Conservation (phyloP, 2,113 vertebrate genomes). For the Antennarius striatus region DNA sequence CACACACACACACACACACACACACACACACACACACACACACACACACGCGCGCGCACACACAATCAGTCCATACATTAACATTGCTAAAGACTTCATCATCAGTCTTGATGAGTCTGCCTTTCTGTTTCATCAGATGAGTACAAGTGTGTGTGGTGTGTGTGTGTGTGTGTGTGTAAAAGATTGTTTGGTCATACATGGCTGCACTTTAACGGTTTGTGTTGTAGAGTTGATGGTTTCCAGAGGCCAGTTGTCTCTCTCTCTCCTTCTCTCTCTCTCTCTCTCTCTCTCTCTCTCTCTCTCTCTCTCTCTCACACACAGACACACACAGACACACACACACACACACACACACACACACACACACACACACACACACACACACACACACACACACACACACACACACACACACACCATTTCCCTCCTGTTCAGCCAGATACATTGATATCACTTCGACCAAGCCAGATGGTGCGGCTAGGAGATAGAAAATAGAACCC, state of each 20-base stretch:
- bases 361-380: not conserved
- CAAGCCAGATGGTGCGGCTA: slow-evolving; percentile 15
- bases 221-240: slow-evolving; percentile 16
- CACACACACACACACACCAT: not conserved
- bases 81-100: no score
- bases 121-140: slow-evolving; percentile 1
- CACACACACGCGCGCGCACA: no score
- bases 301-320: no score
- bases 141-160: not conserved
- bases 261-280: no score
- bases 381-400: not conserved
- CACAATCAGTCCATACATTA: no score
- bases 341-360: not conserved
- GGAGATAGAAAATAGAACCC: slow-evolving; percentile 2
- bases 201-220: slow-evolving; percentile 17
- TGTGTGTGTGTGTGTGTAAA: not conserved
- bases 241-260: not conserved
- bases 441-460: slow-evolving; percentile 30
- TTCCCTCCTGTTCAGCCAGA: slow-evolving; percentile 4
- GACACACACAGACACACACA: no score
- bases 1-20: no score
- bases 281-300: not conserved
- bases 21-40: no score
- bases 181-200: slow-evolving; percentile 22
- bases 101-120: no score